These are phyloP conservation scores for Hetaerina americana DNA, from an alignment of 1,140 invertebrate genomes.

Conservation along the genomic window DNA sequence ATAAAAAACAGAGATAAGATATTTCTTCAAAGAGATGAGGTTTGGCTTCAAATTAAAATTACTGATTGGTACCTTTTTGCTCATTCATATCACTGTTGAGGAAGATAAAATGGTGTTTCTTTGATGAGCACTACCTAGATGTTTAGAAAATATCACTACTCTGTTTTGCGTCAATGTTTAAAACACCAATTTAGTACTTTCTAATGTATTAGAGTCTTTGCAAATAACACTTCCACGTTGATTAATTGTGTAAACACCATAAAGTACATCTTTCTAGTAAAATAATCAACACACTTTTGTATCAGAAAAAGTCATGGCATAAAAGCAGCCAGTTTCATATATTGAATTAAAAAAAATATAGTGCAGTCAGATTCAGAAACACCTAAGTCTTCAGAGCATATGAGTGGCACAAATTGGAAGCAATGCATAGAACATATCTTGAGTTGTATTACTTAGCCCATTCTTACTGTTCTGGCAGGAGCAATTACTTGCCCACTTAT, in stretches of 20 bases:
- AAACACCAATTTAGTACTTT: neutral
- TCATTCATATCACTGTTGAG: too few species aligned
- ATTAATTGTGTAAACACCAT: neutral
- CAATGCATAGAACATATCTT: neutral
- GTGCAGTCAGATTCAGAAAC: neutral
- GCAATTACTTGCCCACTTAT: too few species aligned
- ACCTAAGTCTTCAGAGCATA: neutral
- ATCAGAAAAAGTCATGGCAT: neutral
- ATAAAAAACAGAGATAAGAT: too few species aligned
- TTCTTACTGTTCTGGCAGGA: too few species aligned
- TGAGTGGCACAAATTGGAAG: neutral
- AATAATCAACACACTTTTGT: neutral
- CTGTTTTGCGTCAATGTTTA: neutral
- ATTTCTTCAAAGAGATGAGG: too few species aligned
- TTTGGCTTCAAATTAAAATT: too few species aligned
- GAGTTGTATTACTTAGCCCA: neutral
- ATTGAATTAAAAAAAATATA: slow-evolving; percentile 1
- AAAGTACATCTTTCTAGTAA: neutral
- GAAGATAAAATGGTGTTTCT: too few species aligned
- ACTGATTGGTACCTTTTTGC: too few species aligned
- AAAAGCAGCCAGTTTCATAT: neutral
- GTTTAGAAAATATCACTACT: neutral
- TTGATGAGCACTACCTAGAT: neutral
- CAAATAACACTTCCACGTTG: neutral
- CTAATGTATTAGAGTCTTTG: neutral